Conservation (phyloP, 2,888 invertebrate genomes). For the Platycheirus albimanus region DNA sequence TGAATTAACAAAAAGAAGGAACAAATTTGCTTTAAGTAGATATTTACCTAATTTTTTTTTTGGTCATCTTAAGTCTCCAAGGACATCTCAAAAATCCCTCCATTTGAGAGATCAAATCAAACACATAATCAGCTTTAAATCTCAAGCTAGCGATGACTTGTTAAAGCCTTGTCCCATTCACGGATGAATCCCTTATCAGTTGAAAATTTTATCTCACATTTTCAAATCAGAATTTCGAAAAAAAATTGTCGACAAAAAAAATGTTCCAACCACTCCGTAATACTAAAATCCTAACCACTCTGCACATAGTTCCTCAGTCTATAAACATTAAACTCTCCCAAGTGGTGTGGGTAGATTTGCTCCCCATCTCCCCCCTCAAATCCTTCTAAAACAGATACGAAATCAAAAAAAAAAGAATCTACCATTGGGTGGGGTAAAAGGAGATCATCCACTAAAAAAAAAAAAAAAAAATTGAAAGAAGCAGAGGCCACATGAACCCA, state of each 20-base stretch:
- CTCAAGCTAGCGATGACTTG: slow-evolving; percentile 10
- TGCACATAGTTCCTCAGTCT: slow-evolving; percentile 57
- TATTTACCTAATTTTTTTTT: too few relatives aligned
- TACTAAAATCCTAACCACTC: slow-evolving; percentile 29
- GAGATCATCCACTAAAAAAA: slow-evolving; percentile 13
- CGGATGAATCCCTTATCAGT: slow-evolving; percentile 27
- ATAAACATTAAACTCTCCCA: slow-evolving; percentile 70
- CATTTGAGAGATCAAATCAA: too few relatives aligned
- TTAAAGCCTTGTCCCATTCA: too few relatives aligned
- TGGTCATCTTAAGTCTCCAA: too few relatives aligned
- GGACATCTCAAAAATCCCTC: too few relatives aligned
- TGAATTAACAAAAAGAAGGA: too few relatives aligned
- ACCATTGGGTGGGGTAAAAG: slow-evolving; percentile 3
- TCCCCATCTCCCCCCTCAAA: slow-evolving; percentile 20
- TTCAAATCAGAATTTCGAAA: neutral
- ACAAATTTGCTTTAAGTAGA: too few relatives aligned
- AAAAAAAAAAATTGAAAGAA: slow-evolving; percentile 24
- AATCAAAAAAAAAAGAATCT: slow-evolving; percentile 20
- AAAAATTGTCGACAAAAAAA: neutral
- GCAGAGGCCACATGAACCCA: slow-evolving; percentile 72
- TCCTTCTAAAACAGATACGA: slow-evolving; percentile 26
- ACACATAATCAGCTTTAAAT: slow-evolving; percentile 19
- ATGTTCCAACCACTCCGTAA: slow-evolving; percentile 37
- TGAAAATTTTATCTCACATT: slow-evolving; percentile 21
- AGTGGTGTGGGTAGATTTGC: slow-evolving; percentile 27